Percentiles rank a stretch among this genome's conserved stretches.
These are phyloP conservation scores for Lasioglossum lativentre DNA, from an alignment of 2,888 invertebrate genomes.

Conservation along the genomic window DNA sequence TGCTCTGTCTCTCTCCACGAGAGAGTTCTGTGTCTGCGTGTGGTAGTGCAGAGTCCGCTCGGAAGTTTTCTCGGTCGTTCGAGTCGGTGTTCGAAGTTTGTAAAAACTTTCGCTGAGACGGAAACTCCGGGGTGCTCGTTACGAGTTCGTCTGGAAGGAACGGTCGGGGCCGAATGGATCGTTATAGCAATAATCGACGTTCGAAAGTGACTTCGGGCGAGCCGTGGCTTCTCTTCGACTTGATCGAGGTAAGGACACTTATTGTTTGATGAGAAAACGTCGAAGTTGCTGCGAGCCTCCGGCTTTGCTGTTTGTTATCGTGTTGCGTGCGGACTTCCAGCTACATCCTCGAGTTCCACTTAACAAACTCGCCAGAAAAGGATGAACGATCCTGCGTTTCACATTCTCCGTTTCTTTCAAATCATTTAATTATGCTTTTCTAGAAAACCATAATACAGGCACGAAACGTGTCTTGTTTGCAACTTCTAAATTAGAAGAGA, in stretches of 20 bases:
- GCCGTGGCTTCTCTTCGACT: not conserved
- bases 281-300: not conserved
- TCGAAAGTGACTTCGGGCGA: conserved; percentile 1
- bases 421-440: too few species aligned
- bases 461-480: too few species aligned
- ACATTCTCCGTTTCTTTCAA: too few species aligned
- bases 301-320: conserved; percentile 10
- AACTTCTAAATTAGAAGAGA: too few species aligned
- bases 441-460: too few species aligned
- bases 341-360: not conserved
- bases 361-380: not conserved
- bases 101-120: conserved; percentile 40
- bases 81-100: not conserved
- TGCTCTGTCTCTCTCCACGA: not conserved
- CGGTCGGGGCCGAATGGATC: not conserved
- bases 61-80: not conserved
- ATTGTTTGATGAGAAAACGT: not conserved
- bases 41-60: not conserved
- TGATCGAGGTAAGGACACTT: conserved; percentile 40
- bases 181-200: conserved; percentile 26
- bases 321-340: not conserved
- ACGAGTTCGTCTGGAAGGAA: conserved; percentile 11
- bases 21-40: not conserved
- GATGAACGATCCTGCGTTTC: not conserved
- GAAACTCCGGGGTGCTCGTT: conserved; percentile 44